phyloP scores from a whole-genome alignment of 2,888 invertebrate species.

The Podotricha telesiphe region DNA sequence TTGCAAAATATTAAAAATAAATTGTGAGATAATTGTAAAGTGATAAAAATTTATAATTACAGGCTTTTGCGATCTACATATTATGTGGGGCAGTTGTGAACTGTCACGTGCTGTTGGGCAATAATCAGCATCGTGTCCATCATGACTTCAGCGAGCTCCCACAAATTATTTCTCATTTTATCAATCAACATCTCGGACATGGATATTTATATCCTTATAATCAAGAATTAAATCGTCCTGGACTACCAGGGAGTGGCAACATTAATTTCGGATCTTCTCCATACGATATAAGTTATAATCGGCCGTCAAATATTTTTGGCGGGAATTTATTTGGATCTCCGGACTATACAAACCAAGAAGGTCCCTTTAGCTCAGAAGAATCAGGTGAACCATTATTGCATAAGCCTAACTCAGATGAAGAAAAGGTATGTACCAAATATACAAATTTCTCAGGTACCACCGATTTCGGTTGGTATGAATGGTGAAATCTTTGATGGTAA shows the following conservation, averaged over 20 bases:
- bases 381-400: conserved; percentile 12
- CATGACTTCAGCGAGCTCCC: conserved; percentile 9
- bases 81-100: background rate
- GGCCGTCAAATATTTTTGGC: conserved; percentile 6
- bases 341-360: background rate
- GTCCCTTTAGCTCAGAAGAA: background rate
- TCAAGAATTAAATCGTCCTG: conserved; percentile 4
- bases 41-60: conserved; percentile 1
- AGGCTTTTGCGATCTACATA: conserved; percentile 16
- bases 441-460: background rate
- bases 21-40: no score
- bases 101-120: background rate
- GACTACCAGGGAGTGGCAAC: background rate
- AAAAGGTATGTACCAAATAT: no score
- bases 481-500: background rate
- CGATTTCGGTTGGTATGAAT: background rate
- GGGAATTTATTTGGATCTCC: conserved; percentile 6
- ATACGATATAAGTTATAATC: background rate
- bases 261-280: background rate
- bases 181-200: background rate
- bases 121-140: background rate
- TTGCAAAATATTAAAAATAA: no score
- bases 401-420: conserved; percentile 4
- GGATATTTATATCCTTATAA: background rate
- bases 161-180: conserved; percentile 10